A percentile compares a stretch with the other conserved stretches of the same genome.
These are phyloP conservation scores for Podarcis raffonei DNA, from an alignment of 2,113 vertebrate species.

Conservation along the genomic window DNA sequence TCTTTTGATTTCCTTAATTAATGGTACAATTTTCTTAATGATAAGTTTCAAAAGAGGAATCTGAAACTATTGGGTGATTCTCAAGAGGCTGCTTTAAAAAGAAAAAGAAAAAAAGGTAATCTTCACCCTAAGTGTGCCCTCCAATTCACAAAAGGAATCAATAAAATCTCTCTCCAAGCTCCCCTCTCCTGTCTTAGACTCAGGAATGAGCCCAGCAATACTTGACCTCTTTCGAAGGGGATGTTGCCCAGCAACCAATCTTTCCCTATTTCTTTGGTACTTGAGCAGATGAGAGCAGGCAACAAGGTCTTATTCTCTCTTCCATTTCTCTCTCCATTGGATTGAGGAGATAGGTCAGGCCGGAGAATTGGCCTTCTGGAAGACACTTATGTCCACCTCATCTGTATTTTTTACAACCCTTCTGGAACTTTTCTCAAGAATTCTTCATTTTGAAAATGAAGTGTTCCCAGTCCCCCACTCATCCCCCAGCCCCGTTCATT, in stretches of 20 bases:
- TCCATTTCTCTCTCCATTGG: not conserved
- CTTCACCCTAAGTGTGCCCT: not conserved
- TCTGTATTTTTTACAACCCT: not conserved
- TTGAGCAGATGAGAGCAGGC: not conserved
- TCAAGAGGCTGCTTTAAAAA: not conserved
- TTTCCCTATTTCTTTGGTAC: not conserved
- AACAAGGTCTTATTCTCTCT: not conserved
- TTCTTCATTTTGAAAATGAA: not conserved
- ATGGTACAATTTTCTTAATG: not conserved
- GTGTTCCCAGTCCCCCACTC: not conserved
- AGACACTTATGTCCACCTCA: not conserved
- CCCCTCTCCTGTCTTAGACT: not conserved
- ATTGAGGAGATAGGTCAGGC: not conserved
- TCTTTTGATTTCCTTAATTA: not conserved
- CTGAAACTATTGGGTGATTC: not conserved
- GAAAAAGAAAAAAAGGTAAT: not conserved
- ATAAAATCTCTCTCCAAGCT: not conserved
- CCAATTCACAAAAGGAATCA: not conserved
- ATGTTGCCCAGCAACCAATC: not conserved
- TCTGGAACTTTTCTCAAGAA: no score
- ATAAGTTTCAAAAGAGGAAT: not conserved
- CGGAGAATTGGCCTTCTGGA: no score
- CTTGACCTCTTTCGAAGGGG: not conserved
- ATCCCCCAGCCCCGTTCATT: conserved; percentile 2
- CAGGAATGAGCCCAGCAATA: not conserved